These are phyloP conservation scores for Tragelaphus strepsiceros DNA, from an alignment of 2,113 vertebrate species.

Conservation along the genomic window DNA sequence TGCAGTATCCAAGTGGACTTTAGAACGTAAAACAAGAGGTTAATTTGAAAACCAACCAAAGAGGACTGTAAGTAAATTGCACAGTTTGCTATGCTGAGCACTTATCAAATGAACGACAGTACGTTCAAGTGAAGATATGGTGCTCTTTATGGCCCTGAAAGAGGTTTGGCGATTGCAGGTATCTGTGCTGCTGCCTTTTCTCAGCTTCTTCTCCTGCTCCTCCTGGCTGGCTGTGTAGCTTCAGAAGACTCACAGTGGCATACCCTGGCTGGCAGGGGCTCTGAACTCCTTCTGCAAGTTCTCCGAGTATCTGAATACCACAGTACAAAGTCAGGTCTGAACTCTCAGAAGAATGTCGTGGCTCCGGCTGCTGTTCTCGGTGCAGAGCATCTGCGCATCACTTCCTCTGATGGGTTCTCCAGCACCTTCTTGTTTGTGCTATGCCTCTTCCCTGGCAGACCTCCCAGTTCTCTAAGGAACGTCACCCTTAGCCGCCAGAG, in stretches of 20 bases:
- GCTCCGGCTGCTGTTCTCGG: background rate
- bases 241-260: background rate
- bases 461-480: background rate
- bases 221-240: background rate
- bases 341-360: background rate
- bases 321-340: background rate
- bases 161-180: background rate
- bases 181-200: background rate
- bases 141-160: background rate
- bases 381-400: background rate
- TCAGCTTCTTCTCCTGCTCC: background rate
- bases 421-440: background rate
- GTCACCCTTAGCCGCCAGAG: background rate
- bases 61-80: background rate
- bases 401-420: background rate
- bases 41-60: slow-evolving; percentile 11
- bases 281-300: background rate
- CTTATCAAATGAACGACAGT: background rate
- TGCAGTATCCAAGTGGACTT: background rate
- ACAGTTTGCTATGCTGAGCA: background rate
- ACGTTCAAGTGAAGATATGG: background rate
- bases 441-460: background rate
- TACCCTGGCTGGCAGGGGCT: background rate
- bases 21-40: slow-evolving; percentile 5
- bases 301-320: background rate